Percentiles rank a stretch among this genome's conserved stretches.
phyloP scores from a whole-genome alignment of 2,113 vertebrate genomes.

The Meleagris gallopavo region DNA sequence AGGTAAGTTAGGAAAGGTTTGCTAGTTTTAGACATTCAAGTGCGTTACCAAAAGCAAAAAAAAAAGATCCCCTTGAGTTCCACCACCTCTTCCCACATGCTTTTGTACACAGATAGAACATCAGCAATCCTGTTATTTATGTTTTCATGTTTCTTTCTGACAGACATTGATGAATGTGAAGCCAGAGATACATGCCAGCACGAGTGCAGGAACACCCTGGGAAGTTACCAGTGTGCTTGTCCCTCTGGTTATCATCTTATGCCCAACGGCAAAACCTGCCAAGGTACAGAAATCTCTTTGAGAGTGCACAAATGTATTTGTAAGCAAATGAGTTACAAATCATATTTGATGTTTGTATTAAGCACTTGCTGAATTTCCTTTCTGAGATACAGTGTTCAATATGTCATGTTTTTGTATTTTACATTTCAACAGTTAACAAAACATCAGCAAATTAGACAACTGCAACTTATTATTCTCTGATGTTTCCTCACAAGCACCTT shows the following conservation, averaged over 20 bases:
- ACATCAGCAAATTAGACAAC: not conserved
- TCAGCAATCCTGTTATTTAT: not conserved
- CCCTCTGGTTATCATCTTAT: conserved; percentile 90
- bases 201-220: conserved; percentile 91
- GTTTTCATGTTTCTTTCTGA: not conserved
- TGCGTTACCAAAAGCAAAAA: not conserved
- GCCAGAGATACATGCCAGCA: conserved; percentile 91
- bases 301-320: not conserved
- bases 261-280: conserved; percentile 92
- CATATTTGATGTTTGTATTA: accelerated
- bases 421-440: not conserved
- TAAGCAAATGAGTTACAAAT: not conserved
- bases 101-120: not conserved
- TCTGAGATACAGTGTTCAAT: not conserved
- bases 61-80: not conserved
- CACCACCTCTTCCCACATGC: not conserved
- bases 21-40: not conserved
- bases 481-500: not conserved
- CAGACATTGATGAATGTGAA: conserved; percentile 97
- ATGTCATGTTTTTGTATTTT: not conserved
- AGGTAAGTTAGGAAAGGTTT: not conserved
- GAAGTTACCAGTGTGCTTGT: conserved; percentile 92
- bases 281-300: conserved; percentile 81
- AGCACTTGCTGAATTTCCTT: not conserved
- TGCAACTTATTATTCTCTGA: not conserved